Percentiles rank a stretch among this genome's conserved stretches.
Conservation (phyloP, 2,113 vertebrate species). For the Trematocara stigmaticum region DNA sequence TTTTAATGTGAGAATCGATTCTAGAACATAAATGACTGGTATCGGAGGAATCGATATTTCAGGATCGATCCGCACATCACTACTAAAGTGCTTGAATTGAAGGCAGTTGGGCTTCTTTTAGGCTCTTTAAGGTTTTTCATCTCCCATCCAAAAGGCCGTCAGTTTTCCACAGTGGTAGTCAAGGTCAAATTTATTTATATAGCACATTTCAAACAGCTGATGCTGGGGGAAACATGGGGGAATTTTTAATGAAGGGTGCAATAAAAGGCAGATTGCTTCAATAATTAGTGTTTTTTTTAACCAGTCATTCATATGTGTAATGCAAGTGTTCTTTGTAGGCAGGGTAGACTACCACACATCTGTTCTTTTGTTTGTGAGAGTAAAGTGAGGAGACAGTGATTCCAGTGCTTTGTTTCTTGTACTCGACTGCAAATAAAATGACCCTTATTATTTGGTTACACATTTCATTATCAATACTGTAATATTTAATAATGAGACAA, state of each 20-base stretch:
- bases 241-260: conserved; percentile 59
- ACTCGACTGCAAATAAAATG: conserved; percentile 12
- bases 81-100: not conserved
- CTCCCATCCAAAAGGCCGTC: not conserved
- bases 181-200: no score
- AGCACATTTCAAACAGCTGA: no score
- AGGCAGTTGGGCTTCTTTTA: not conserved
- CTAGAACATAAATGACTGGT: no score
- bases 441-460: conserved; percentile 43
- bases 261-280: conserved; percentile 55
- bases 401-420: conserved; percentile 19
- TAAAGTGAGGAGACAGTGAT: not conserved
- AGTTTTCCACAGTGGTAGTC: not conserved
- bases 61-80: no score
- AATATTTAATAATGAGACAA: not conserved
- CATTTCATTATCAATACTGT: conserved; percentile 43
- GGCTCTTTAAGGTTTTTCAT: not conserved
- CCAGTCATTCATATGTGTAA: conserved; percentile 67
- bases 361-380: conserved; percentile 55
- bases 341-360: conserved; percentile 33
- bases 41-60: no score
- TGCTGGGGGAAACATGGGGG: conserved; percentile 43
- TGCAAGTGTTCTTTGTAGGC: conserved; percentile 21
- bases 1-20: no score
- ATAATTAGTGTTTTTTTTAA: conserved; percentile 37